A percentile compares a stretch with the other conserved stretches of the same genome.
phyloP scores from a whole-genome alignment of 2,113 vertebrate species.

The Daboia siamensis region DNA sequence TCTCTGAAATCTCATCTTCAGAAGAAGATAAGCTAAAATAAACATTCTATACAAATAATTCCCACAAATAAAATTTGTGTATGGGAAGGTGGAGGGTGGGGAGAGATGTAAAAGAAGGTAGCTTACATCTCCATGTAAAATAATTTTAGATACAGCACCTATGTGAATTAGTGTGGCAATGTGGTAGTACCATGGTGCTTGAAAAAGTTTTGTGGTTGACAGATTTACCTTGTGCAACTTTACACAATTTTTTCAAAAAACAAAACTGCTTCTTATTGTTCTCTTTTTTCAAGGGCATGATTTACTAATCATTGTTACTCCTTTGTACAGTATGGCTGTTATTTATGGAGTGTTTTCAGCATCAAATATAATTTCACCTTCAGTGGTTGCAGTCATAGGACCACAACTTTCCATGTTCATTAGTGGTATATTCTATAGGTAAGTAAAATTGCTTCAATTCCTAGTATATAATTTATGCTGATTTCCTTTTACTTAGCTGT shows the following conservation, averaged over 20 bases:
- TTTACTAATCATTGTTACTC: background rate
- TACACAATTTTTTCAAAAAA: background rate
- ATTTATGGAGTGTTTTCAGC: slow-evolving; percentile 96
- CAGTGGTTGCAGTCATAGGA: slow-evolving; percentile 87
- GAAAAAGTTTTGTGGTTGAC: background rate
- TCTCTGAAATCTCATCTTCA: background rate
- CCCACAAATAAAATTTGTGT: background rate
- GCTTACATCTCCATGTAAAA: background rate
- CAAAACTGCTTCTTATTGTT: background rate
- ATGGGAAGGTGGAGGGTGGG: background rate
- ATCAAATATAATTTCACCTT: slow-evolving; percentile 91
- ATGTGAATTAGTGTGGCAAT: background rate
- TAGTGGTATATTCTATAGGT: slow-evolving; percentile 94
- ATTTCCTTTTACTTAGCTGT: background rate
- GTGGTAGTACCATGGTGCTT: background rate
- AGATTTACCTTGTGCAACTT: background rate
- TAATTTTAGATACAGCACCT: background rate
- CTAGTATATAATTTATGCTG: background rate
- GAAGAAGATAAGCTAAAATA: background rate
- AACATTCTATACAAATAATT: background rate
- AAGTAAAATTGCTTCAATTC: slow-evolving; percentile 31
- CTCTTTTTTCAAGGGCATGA: background rate
- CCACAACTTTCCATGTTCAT: slow-evolving; percentile 90
- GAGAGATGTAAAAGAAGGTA: background rate
- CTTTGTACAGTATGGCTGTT: slow-evolving; percentile 84